Conservation (phyloP, 2,113 vertebrate genomes). For the Nannobrachium achirus region DNA sequence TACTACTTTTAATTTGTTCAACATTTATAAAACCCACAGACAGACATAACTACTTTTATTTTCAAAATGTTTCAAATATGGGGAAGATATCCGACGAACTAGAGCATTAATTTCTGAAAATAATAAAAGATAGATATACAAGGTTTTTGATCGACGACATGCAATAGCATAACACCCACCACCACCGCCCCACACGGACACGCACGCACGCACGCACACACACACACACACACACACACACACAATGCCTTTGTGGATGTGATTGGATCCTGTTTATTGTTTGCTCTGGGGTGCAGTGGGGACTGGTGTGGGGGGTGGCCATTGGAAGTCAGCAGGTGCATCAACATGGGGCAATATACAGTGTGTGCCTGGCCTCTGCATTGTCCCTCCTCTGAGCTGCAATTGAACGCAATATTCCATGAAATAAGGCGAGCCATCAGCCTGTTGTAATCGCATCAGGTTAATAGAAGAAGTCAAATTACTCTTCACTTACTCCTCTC, state of each 20-base stretch:
- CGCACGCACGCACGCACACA: background rate
- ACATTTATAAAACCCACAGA: too few relatives aligned
- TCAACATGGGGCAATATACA: constrained; percentile 33
- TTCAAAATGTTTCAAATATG: too few relatives aligned
- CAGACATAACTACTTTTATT: too few relatives aligned
- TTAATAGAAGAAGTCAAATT: constrained; percentile 98
- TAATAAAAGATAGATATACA: too few relatives aligned
- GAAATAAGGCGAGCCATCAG: constrained; percentile 90
- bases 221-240: constrained; percentile 24
- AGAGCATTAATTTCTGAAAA: too few relatives aligned
- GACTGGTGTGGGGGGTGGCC: constrained; percentile 17
- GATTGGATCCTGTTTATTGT: constrained; percentile 49
- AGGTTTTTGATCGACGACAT: too few relatives aligned
- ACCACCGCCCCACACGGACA: background rate
- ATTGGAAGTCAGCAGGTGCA: constrained; percentile 27
- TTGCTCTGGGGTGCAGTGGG: constrained; percentile 37
- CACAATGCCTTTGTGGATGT: background rate
- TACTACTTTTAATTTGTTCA: too few relatives aligned
- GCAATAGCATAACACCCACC: background rate
- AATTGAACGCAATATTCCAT: constrained; percentile 99
- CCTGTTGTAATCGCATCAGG: constrained; percentile 96
- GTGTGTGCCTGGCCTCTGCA: constrained; percentile 65
- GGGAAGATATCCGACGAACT: too few relatives aligned
- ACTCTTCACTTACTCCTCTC: constrained; percentile 75
- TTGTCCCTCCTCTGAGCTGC: constrained; percentile 90